phyloP scores from a whole-genome alignment of 2,113 vertebrate species.

The Merops nubicus region DNA sequence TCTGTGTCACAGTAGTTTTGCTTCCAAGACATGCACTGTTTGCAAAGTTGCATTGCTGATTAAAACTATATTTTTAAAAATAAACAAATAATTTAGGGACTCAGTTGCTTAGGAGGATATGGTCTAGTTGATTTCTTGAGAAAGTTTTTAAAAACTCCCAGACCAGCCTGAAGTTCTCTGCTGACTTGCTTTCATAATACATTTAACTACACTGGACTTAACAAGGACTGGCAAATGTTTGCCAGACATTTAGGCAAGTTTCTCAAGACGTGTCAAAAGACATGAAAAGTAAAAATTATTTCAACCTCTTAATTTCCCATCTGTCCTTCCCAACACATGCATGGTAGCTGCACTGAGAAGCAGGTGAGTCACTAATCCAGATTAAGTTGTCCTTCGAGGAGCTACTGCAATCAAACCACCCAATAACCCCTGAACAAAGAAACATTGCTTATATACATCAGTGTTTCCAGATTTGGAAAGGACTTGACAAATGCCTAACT shows the following conservation, averaged over 20 bases:
- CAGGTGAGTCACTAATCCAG: conserved; percentile 28
- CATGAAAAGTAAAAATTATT: background rate
- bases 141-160: background rate
- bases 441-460: background rate
- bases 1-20: conserved; percentile 29
- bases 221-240: background rate
- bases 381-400: conserved; percentile 20
- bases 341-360: background rate
- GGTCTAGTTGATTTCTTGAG: background rate
- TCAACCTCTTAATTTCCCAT: background rate
- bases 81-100: background rate
- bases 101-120: background rate
- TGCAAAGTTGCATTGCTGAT: conserved; percentile 31
- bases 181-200: background rate
- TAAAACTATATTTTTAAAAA: background rate
- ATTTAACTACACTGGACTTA: background rate
- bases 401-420: background rate
- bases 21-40: conserved; percentile 44
- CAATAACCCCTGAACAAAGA: background rate
- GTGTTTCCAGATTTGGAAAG: conserved; percentile 34
- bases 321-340: background rate
- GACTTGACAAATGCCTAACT: conserved; percentile 4
- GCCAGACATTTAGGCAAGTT: background rate
- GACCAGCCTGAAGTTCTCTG: background rate
- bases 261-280: background rate